Conservation (phyloP, 1,140 invertebrate genomes). For the Palaemon carinicauda region DNA sequence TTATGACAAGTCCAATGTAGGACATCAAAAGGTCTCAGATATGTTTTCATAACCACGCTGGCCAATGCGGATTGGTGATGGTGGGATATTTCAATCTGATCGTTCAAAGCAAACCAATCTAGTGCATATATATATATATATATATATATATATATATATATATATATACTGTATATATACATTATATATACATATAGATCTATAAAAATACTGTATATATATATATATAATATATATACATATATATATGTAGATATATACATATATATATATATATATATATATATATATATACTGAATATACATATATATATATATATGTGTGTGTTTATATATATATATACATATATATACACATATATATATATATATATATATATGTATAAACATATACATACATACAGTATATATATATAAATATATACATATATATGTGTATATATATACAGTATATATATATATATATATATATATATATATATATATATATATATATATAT, state of each 20-base stretch:
- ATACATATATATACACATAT: constrained; percentile 38
- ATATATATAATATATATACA: background rate
- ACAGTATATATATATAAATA: too few species aligned
- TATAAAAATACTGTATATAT: too few species aligned
- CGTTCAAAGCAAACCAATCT: too few species aligned
- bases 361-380: constrained; percentile 41
- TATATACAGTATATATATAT: background rate
- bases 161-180: too few species aligned
- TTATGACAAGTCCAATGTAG: too few species aligned
- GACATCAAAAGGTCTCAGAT: too few species aligned
- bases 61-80: too few species aligned
- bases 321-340: constrained; percentile 23
- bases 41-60: too few species aligned
- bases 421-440: background rate
- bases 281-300: background rate
- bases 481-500: background rate
- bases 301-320: background rate
- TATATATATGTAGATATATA: background rate
- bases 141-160: background rate
- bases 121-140: background rate
- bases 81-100: too few species aligned
- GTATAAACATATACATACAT: background rate
- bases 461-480: background rate
- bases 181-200: too few species aligned
- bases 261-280: background rate